Percentiles rank a stretch among this genome's conserved stretches.
Conservation (phyloP, 2,113 vertebrate genomes). For the Phoenicopterus ruber region DNA sequence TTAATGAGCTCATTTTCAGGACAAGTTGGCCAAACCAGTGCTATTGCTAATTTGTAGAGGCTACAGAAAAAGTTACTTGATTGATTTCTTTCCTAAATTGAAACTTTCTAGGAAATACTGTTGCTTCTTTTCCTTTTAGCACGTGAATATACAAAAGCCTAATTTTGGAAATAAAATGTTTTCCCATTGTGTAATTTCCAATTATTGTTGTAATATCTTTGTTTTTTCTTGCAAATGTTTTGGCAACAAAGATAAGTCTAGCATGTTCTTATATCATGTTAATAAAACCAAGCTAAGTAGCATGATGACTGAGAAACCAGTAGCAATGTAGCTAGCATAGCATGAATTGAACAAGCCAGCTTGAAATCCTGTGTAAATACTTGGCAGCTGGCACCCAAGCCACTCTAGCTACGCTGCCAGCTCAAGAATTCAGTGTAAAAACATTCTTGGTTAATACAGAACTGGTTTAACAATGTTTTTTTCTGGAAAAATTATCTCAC, state of each 20-base stretch:
- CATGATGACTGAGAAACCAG: neutral
- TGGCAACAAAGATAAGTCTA: neutral
- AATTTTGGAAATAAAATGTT: neutral
- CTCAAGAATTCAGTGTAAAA: neutral
- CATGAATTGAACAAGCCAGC: neutral
- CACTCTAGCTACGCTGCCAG: neutral
- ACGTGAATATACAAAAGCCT: neutral
- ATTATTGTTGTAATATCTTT: neutral
- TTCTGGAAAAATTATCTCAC: neutral
- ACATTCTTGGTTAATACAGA: neutral
- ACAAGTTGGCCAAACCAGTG: neutral
- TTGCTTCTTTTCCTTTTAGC: neutral
- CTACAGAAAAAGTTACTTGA: neutral
- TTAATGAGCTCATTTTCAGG: conserved; percentile 17
- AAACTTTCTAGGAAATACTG: neutral
- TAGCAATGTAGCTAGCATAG: neutral
- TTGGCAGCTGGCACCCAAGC: neutral
- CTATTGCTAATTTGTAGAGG: neutral
- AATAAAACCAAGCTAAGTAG: neutral
- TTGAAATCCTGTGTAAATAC: neutral
- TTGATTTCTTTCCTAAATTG: neutral
- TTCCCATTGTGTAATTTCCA: neutral
- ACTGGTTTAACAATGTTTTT: neutral
- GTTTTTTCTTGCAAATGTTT: neutral
- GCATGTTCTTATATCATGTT: neutral